Conservation (phyloP, 2,888 invertebrate species). For the Microctonus brassicae region DNA sequence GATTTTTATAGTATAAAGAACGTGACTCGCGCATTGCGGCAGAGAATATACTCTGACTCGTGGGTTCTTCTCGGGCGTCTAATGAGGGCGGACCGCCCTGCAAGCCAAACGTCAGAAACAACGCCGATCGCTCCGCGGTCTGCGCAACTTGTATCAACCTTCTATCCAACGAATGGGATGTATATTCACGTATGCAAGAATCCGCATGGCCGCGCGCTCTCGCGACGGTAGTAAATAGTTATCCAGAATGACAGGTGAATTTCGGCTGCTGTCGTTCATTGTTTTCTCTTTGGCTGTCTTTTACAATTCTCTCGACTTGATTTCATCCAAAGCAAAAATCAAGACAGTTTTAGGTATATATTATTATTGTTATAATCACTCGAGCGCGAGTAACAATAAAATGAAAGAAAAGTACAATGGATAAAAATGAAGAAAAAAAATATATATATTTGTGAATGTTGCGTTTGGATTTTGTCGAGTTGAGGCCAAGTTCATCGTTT, state of each 20-base stretch:
- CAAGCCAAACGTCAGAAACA: constrained; percentile 40
- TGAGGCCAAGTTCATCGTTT: constrained; percentile 58
- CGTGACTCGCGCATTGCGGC: constrained; percentile 19
- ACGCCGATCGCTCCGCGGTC: constrained; percentile 4
- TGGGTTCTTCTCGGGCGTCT: constrained; percentile 44
- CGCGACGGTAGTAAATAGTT: constrained; percentile 61
- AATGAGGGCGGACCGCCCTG: constrained; percentile 60
- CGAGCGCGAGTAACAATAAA: constrained; percentile 28
- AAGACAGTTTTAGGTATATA: constrained; percentile 7
- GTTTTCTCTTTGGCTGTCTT: constrained; percentile 43
- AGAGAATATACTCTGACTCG: constrained; percentile 31
- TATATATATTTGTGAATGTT: constrained; percentile 52
- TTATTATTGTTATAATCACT: constrained; percentile 39
- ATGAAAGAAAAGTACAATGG: constrained; percentile 28
- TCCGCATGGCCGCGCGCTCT: constrained; percentile 38
- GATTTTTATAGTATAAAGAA: background rate
- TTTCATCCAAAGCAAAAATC: background rate
- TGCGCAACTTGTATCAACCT: constrained; percentile 4
- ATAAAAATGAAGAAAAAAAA: constrained; percentile 24
- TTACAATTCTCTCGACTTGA: constrained; percentile 9
- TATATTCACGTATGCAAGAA: constrained; percentile 57
- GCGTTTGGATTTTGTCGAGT: constrained; percentile 47
- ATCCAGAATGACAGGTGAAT: constrained; percentile 63
- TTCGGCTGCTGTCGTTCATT: constrained; percentile 53
- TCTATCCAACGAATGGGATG: constrained; percentile 20